These are phyloP conservation scores for Clarias platycephalus DNA, from an alignment of 2,797 vertebrate species.

Conservation along the genomic window DNA sequence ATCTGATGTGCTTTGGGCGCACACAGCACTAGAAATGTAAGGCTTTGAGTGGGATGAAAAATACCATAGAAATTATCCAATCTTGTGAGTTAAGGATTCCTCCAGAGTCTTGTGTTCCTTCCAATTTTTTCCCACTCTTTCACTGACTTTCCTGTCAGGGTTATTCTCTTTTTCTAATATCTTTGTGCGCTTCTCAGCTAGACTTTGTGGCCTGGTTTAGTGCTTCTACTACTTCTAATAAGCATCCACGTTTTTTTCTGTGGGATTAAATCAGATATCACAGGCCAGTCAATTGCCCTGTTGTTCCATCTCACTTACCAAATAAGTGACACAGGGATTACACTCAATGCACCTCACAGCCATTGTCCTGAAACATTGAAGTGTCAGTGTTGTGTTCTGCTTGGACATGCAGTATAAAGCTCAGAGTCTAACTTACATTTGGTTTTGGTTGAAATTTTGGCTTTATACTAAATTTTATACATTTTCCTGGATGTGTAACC, in stretches of 20 bases:
- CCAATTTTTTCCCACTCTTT: not conserved
- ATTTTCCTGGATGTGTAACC: not conserved
- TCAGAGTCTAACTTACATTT: not conserved
- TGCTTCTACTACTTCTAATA: not conserved
- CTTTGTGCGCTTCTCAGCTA: not conserved
- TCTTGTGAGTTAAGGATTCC: not conserved
- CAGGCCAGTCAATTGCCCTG: not conserved
- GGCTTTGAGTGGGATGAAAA: constrained; percentile 4
- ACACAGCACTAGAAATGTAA: not conserved
- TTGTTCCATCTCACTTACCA: not conserved
- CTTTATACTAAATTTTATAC: not conserved
- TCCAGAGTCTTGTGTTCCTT: not conserved
- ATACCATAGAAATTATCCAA: not conserved
- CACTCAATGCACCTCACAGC: not conserved
- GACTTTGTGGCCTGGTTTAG: not conserved
- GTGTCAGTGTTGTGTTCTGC: not conserved
- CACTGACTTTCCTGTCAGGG: not conserved
- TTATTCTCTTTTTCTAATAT: not conserved
- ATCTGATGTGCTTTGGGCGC: not conserved
- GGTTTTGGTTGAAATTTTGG: not conserved
- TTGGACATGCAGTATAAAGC: not conserved
- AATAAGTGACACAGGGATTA: not conserved
- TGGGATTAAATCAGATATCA: not conserved
- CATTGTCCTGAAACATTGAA: not conserved
- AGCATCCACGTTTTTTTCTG: not conserved